Evolutionary conservation across 2,113 vertebrate genomes (phyloP).

Genomic region (Dendropsophus ebraccatus): DNA sequence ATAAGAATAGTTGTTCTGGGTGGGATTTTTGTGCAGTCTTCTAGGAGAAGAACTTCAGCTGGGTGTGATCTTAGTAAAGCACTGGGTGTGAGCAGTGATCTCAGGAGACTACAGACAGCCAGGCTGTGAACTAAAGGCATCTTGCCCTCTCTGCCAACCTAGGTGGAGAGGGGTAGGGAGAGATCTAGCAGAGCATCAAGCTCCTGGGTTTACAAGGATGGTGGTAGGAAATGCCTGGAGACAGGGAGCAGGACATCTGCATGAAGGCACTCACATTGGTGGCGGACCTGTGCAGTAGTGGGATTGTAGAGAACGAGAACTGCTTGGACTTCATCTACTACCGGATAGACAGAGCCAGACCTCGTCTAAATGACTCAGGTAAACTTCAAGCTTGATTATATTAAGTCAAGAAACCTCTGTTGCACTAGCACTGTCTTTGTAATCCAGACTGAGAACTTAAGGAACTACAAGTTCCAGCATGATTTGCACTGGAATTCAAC

Average conservation of each 20-base stretch:
- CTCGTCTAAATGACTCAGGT: conserved; percentile 91
- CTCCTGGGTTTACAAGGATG: conserved; percentile 89
- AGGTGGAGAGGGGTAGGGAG: conserved; percentile 56
- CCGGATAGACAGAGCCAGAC: conserved; percentile 90
- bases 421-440: too few species aligned
- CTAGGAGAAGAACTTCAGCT: background rate
- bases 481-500: background rate
- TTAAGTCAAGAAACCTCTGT: too few species aligned
- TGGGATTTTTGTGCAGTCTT: background rate
- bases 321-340: conserved; percentile 96
- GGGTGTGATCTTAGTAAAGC: conserved; percentile 12
- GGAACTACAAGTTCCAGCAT: background rate
- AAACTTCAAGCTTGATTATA: conserved; percentile 51
- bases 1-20: background rate
- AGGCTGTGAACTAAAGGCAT: background rate
- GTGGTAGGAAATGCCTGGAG: conserved; percentile 98
- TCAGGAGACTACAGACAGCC: background rate
- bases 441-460: too few species aligned
- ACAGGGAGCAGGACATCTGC: conserved; percentile 97
- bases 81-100: background rate
- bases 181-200: conserved; percentile 32
- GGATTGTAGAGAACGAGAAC: conserved; percentile 92
- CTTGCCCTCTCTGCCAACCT: conserved; percentile 32
- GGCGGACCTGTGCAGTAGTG: conserved; percentile 92
- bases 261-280: conserved; percentile 95